A percentile compares a stretch with the other conserved stretches of the same genome.
phyloP scores from a whole-genome alignment of 37 sponge, comb jelly and placozoan genomes.

The Cliona cf. orientalis region DNA sequence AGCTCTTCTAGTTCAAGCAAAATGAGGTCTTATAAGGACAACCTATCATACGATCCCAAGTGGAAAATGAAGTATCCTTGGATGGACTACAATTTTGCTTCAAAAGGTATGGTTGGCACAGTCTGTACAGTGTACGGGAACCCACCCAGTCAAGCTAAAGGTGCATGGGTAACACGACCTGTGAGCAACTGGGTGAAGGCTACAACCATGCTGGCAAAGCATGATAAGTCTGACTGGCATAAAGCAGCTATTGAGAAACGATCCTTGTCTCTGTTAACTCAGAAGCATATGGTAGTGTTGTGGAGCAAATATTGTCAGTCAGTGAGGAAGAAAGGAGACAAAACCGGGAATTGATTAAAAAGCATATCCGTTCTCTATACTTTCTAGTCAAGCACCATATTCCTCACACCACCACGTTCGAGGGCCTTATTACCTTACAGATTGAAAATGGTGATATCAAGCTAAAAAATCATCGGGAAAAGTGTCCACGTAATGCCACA shows the following conservation, averaged over 20 bases:
- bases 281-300: constrained; percentile 32
- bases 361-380: constrained; percentile 28
- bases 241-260: constrained; percentile 44
- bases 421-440: constrained; percentile 38
- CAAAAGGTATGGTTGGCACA: constrained; percentile 34
- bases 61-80: constrained; percentile 30
- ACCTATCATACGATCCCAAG: constrained; percentile 9
- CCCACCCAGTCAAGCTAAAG: constrained; percentile 27
- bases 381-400: constrained; percentile 38
- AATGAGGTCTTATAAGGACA: too few relatives aligned
- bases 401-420: constrained; percentile 37
- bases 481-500: constrained; percentile 41
- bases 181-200: constrained; percentile 38
- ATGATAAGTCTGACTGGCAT: constrained; percentile 35
- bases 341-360: constrained; percentile 15
- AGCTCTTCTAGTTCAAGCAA: too few relatives aligned
- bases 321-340: constrained; percentile 12
- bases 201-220: constrained; percentile 24
- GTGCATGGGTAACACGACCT: constrained; percentile 52
- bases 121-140: constrained; percentile 27
- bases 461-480: constrained; percentile 31
- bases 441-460: constrained; percentile 43
- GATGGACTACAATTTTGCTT: constrained; percentile 21
- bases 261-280: constrained; percentile 7
- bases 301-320: constrained; percentile 25